These are phyloP conservation scores for Tinamus guttatus DNA, from an alignment of 2,113 vertebrate species.

Conservation along the genomic window DNA sequence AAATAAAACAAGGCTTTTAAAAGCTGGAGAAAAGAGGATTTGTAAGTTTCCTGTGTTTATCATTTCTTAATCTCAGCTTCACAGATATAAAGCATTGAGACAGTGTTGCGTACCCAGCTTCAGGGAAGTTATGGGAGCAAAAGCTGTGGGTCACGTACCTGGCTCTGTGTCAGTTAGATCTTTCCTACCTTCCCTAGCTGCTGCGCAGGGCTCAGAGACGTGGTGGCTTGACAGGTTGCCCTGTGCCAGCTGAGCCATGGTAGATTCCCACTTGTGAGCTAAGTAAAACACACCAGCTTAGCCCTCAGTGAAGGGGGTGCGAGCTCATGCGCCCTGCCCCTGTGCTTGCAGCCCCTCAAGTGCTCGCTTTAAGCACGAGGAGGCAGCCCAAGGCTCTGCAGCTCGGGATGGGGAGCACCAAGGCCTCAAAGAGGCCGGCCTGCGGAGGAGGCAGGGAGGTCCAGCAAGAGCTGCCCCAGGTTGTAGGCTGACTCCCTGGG, in stretches of 20 bases:
- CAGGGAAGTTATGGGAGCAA: neutral
- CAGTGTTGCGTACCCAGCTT: neutral
- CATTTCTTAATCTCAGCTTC: slow-evolving; percentile 12
- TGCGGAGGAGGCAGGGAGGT: neutral
- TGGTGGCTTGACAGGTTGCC: slow-evolving; percentile 13
- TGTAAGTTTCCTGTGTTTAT: neutral
- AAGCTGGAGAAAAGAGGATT: neutral
- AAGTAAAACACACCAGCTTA: slow-evolving; percentile 46
- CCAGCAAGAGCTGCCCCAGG: too few relatives aligned
- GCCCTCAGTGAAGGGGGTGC: neutral
- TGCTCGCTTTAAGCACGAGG: neutral
- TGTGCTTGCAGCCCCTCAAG: neutral
- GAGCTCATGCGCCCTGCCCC: neutral
- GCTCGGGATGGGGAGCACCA: neutral
- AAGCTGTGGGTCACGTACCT: fast-evolving
- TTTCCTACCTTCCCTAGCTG: neutral
- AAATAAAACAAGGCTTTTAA: neutral
- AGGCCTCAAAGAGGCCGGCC: neutral
- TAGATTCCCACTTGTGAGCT: slow-evolving; percentile 1
- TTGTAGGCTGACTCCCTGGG: neutral
- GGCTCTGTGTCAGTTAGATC: fast-evolving
- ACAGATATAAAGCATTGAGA: neutral
- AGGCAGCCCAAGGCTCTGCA: neutral
- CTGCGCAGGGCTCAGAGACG: fast-evolving
- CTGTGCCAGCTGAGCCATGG: neutral